Percentiles rank a stretch among this genome's conserved stretches.
These are phyloP conservation scores for Synanthedon formicaeformis DNA, from an alignment of 2,888 invertebrate genomes.

Conservation along the genomic window DNA sequence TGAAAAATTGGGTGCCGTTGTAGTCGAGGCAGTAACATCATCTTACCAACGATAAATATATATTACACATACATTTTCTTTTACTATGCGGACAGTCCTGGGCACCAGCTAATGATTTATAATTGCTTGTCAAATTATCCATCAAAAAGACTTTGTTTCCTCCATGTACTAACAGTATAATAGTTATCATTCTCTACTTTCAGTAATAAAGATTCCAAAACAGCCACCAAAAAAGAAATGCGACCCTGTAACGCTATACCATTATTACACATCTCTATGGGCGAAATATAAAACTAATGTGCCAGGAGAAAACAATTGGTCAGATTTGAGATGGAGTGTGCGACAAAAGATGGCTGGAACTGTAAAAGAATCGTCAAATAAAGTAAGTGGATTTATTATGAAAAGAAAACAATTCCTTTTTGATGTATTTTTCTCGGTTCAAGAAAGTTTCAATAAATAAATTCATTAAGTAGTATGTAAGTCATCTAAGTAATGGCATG, in stretches of 20 bases:
- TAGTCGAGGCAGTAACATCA: no score
- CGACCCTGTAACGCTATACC: constrained; percentile 83
- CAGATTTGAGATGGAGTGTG: constrained; percentile 77
- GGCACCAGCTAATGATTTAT: no score
- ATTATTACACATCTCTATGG: constrained; percentile 82
- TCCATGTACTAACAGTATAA: constrained; percentile 1
- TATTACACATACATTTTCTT: no score
- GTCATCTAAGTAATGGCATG: no score
- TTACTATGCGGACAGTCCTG: no score
- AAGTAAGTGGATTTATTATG: constrained; percentile 19
- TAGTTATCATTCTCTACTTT: constrained; percentile 10
- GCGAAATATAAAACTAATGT: constrained; percentile 75
- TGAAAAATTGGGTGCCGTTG: no score
- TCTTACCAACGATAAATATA: no score
- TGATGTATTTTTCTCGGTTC: no score
- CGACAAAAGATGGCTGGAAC: constrained; percentile 70
- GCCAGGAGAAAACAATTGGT: constrained; percentile 78
- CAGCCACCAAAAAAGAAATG: constrained; percentile 58
- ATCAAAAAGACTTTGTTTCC: neutral
- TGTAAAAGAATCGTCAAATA: constrained; percentile 9
- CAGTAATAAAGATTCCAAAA: constrained; percentile 73
- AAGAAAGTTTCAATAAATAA: no score
- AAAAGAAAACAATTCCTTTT: no score
- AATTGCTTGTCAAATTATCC: neutral
- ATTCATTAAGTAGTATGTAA: no score